Percentiles rank a stretch among this genome's conserved stretches.
Evolutionary conservation across 92 coral and sea anemone genomes (phyloP).

Genomic region (Parazoanthus atlanticus): DNA sequence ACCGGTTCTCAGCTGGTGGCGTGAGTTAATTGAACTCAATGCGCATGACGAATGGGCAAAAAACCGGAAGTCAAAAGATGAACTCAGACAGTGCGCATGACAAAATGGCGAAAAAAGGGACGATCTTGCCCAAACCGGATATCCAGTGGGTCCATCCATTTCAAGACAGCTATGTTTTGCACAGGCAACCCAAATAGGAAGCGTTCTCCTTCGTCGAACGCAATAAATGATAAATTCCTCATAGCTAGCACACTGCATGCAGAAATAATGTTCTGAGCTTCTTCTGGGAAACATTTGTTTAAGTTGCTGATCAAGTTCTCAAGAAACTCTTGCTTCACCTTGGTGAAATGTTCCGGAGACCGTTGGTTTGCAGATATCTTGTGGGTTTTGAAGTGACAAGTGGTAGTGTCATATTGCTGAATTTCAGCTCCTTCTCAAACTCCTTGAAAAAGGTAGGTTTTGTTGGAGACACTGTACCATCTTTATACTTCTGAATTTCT

Average conservation of each 20-base stretch:
- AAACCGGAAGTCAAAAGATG: no score
- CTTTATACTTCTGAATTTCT: no score
- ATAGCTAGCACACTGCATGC: slow-evolving; percentile 24
- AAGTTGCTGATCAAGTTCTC: background rate
- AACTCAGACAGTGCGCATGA: no score
- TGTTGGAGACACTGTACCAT: background rate
- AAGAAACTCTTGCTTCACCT: background rate
- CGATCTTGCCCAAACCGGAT: no score
- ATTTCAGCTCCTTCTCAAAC: slow-evolving; percentile 11
- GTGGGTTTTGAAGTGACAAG: slow-evolving; percentile 16
- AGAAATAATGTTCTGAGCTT: slow-evolving; percentile 13
- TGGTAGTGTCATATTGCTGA: slow-evolving; percentile 1
- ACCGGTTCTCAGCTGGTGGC: no score
- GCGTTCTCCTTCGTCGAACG: no score
- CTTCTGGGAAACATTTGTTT: background rate
- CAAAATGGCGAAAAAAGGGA: no score
- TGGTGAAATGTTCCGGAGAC: background rate
- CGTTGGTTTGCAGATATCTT: background rate
- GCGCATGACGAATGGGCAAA: no score
- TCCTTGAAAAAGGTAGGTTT: slow-evolving; percentile 13
- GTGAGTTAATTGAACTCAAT: no score
- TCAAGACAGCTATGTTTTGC: no score
- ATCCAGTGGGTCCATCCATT: no score
- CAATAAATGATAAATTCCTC: slow-evolving; percentile 9
- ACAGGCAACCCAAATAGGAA: no score